Percentiles rank a stretch among this genome's conserved stretches.
These are phyloP conservation scores for Cheumatopsyche charites DNA, from an alignment of 1,140 invertebrate genomes.

Conservation along the genomic window DNA sequence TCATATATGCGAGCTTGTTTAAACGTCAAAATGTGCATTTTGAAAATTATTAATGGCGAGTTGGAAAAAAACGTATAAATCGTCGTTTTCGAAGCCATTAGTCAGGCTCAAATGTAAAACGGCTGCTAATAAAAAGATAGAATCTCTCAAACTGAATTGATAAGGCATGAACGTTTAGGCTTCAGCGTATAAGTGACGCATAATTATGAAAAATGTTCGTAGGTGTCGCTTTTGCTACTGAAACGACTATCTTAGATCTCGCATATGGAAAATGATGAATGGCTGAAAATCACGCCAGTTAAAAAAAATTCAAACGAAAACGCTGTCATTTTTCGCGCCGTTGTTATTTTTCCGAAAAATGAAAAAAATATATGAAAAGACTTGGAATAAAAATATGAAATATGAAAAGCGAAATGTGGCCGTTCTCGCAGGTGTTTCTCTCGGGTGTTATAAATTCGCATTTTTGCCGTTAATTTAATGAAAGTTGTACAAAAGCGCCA, in stretches of 20 bases:
- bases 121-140: too few species aligned
- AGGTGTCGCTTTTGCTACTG: constrained; percentile 11
- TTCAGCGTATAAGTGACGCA: neutral
- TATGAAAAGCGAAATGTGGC: constrained; percentile 2
- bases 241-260: constrained; percentile 7
- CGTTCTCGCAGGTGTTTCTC: constrained; percentile 28
- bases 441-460: constrained; percentile 39
- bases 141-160: too few species aligned
- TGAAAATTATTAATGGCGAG: too few species aligned
- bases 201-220: constrained; percentile 15
- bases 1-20: too few species aligned
- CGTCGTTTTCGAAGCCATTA: too few species aligned
- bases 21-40: too few species aligned
- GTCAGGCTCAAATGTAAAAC: too few species aligned
- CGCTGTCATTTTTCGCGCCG: neutral
- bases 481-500: constrained; percentile 34
- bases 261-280: neutral
- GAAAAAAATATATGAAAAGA: neutral
- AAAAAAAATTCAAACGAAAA: constrained; percentile 17
- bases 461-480: constrained; percentile 38
- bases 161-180: too few species aligned
- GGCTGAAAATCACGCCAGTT: constrained; percentile 7
- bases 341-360: neutral
- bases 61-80: too few species aligned
- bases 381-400: neutral